phyloP scores from a whole-genome alignment of 2,797 vertebrate genomes.

The Chaenodraco wilsoni region DNA sequence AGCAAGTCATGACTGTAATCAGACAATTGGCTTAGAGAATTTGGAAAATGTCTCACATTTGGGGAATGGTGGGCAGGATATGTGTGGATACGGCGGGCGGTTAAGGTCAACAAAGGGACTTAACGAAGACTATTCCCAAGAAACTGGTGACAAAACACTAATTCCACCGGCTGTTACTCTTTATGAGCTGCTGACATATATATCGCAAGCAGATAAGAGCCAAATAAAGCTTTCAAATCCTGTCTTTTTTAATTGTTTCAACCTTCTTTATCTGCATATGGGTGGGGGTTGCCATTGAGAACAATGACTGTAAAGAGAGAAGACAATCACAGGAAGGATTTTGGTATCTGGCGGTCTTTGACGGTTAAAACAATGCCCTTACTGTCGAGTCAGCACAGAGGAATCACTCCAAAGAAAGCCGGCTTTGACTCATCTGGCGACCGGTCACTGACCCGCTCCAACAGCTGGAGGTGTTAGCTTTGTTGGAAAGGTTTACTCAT shows the following conservation, averaged over 20 bases:
- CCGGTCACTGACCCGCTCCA: constrained; percentile 60
- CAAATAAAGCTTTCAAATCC: constrained; percentile 11
- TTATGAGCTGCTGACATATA: constrained; percentile 32
- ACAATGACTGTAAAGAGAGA: constrained; percentile 33
- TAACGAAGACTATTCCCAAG: constrained; percentile 14
- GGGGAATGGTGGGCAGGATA: constrained; percentile 13
- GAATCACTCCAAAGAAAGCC: constrained; percentile 55
- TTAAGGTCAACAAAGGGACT: constrained; percentile 37
- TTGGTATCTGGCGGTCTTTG: constrained; percentile 25
- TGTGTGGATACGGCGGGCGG: not conserved
- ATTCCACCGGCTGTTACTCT: constrained; percentile 19
- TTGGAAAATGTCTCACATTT: constrained; percentile 33
- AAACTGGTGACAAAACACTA: constrained; percentile 14
- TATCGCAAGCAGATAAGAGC: constrained; percentile 5
- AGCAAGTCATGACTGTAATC: constrained; percentile 35
- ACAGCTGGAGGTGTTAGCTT: constrained; percentile 56
- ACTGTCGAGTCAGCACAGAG: not conserved
- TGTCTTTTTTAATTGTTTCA: constrained; percentile 36
- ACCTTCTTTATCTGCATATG: constrained; percentile 4
- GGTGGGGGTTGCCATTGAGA: constrained; percentile 12
- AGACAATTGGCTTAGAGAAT: constrained; percentile 8
- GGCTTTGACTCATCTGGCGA: constrained; percentile 56
- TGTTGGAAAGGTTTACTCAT: constrained; percentile 41
- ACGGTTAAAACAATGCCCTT: constrained; percentile 2
- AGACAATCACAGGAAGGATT: constrained; percentile 56